Base-by-base conservation (phyloP, 2,797 vertebrate genomes). In the Bradypodion pumilum region DNA sequence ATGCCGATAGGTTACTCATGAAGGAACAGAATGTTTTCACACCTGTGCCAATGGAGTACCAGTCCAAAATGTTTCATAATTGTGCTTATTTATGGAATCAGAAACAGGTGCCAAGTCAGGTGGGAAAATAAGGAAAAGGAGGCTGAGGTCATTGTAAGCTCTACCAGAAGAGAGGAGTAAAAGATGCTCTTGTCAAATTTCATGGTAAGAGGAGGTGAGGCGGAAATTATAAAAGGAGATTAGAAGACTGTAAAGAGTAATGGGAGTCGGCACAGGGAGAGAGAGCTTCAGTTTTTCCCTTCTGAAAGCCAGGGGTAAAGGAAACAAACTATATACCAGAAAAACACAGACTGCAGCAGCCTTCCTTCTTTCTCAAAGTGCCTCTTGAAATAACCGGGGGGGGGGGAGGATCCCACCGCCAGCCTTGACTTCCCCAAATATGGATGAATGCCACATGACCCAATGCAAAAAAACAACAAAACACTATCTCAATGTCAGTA, bases 91-190 rank as follows among this genome's bases (percentile, higher is more conserved):
- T 90, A 86, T 89, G 83, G 84, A 92, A 88, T 91, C 80, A 75
- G 83, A 93, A 83, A 78, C 82, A 37, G n/a, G 84, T 92, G 90
- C 86, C 90, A 91, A 91, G 89, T 90, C 91, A 93, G 86, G 89
- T 92, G 90, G 76, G 81, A 89, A 94, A 93, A 91, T 86, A 91
- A 91, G 74, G 59, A 90, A 32, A 76, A 59, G 77, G 21, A 4
- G 78, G 1, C 85, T 89, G 46, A 35, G 85, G 69, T 83, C 76
- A 87, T 81, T 82, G 85, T n/a, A 91, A 92, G 89, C 89, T 52
- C 83, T 85, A 69, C 62, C 62, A 75, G 76, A 79, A 1, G 1
- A 94, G 81, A 25, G 21, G 87, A 85, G 63, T 25, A 87, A 90
- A 91, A 87, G 60, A 49, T 44, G n/a, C 8, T 91, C 32, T 73